phyloP scores from a whole-genome alignment of 2,113 vertebrate genomes.

The Lamprologus speciosus region DNA sequence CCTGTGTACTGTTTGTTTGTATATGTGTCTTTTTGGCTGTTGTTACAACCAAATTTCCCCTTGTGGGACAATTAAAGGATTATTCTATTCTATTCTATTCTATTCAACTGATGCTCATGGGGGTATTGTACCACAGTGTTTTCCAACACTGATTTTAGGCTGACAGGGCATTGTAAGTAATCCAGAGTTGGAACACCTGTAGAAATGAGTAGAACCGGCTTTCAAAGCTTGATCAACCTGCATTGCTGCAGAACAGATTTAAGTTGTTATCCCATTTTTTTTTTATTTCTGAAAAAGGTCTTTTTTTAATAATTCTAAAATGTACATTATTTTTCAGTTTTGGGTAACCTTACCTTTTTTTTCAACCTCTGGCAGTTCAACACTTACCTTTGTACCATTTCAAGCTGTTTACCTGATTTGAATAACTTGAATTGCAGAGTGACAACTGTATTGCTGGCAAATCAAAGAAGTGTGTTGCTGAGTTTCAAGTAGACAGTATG shows the following conservation, averaged over 20 bases:
- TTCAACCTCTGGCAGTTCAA: neutral
- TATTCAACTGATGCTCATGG: neutral
- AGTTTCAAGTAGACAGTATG: neutral
- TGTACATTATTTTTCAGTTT: neutral
- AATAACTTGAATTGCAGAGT: neutral
- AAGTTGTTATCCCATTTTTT: neutral
- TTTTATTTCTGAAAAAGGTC: neutral
- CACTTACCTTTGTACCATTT: neutral
- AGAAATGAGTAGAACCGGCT: neutral
- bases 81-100: too few species aligned
- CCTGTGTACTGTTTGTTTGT: too few species aligned
- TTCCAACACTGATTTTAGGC: neutral
- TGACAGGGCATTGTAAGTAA: neutral
- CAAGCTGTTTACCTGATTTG: neutral
- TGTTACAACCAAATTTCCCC: too few species aligned
- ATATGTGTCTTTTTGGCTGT: too few species aligned
- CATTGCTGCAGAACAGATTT: neutral
- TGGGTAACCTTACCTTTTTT: neutral
- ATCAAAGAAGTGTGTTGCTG: neutral
- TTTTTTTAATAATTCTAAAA: neutral
- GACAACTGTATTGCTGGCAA: neutral
- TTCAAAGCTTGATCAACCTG: neutral
- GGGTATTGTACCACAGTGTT: neutral
- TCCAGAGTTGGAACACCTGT: neutral
- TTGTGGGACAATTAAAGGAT: too few species aligned